Conservation (phyloP, 2,888 invertebrate genomes). For the Tribolium freemani region DNA sequence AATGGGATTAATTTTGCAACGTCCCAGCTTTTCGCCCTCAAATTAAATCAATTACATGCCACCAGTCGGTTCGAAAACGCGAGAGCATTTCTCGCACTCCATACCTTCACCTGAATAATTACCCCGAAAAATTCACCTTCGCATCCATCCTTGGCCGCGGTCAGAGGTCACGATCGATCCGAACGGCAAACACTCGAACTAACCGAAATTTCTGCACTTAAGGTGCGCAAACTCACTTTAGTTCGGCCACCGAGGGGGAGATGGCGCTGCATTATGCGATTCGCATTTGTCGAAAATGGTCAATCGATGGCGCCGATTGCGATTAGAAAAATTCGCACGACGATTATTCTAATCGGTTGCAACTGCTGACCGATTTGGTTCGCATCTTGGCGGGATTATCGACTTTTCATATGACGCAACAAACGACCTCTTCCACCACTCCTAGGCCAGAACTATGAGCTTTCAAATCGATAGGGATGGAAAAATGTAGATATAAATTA, state of each 20-base stretch:
- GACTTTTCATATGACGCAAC: conserved; percentile 26
- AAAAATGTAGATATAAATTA: background rate
- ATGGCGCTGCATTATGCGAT: background rate
- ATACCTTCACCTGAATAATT: background rate
- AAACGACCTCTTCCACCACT: conserved; percentile 10
- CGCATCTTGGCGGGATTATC: conserved; percentile 10
- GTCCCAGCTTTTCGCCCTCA: conserved; percentile 6
- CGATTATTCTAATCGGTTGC: conserved; percentile 1
- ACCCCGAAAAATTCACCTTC: conserved; percentile 18
- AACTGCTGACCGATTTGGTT: background rate
- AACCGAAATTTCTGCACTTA: background rate
- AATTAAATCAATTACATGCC: conserved; percentile 16
- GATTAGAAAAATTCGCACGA: background rate
- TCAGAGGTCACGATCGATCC: conserved; percentile 41
- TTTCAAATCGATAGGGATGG: conserved; percentile 9
- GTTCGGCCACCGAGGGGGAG: background rate
- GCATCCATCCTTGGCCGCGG: conserved; percentile 21
- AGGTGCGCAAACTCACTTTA: background rate
- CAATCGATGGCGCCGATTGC: background rate
- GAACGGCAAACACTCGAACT: conserved; percentile 9
- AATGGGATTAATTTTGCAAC: conserved; percentile 26
- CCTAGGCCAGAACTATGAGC: conserved; percentile 15
- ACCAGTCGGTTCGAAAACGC: background rate
- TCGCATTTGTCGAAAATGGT: background rate
- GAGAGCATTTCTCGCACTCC: background rate